Base-by-base conservation (phyloP, 2,888 invertebrate genomes). In the Netelia melanura region DNA sequence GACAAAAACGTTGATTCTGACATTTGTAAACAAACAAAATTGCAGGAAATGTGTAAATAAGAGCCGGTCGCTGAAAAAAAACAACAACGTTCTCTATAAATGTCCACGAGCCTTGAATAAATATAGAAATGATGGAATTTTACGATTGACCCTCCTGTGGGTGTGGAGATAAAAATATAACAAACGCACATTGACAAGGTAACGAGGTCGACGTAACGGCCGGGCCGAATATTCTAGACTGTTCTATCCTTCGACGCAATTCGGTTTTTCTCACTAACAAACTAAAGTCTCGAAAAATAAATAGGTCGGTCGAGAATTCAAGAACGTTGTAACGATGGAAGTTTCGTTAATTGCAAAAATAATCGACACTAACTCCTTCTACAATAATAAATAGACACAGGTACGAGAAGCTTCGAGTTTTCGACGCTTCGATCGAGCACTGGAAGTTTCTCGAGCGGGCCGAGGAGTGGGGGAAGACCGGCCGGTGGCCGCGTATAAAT, bases 401-500 rank as follows among this genome's bases (percentile, higher is more conserved):
- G 3, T 10, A 1, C 17, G 43, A 23, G 43, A 1, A 52, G 56
- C 14, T 72, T 78, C 67, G 78, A 54, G 25, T 23, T 61, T 23
- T 68, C 56, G 43, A n/a, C 44, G 52, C 56, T n/a, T 52, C 74
- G 72, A 17, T 11, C 17, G 52, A 25, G 11, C 21, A 54, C 62
- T 62, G 62, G 83, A 83, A 83, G 62, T 14, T 83, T 75, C 77
- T 79, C 77, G 74, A 74, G 68, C 64, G n/a, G 43, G 1, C 25
- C 48, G 52, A 10, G 30, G 14, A 48, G 78, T 17, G 61, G 81
- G 65, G 64, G 25, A 0, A 14, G 9, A 38, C 17, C 52, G 76
- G 65, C 76, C 62, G 62, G 76, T 44, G 25, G 52, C 23, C 56
- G 83, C 17, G 78, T 86, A 86, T 86, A 86, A 85, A 85, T 83